These are phyloP conservation scores for Gadopsis marmoratus DNA, from an alignment of 2,797 vertebrate species.

Conservation along the genomic window DNA sequence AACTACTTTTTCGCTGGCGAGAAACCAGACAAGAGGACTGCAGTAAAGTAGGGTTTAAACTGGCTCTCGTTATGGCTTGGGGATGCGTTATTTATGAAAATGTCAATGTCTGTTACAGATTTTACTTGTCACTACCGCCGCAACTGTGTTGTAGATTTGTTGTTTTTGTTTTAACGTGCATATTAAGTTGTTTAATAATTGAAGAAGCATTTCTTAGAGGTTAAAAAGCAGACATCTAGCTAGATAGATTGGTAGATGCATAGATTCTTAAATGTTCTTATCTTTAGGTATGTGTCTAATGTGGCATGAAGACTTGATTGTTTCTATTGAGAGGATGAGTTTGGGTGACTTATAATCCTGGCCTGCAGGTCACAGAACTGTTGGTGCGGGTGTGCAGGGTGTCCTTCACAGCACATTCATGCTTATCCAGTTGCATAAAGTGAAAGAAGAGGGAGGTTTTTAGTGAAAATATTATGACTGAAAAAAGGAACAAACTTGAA, in stretches of 20 bases:
- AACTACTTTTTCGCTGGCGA: constrained; percentile 74
- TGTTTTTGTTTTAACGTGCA: neutral
- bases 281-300: neutral
- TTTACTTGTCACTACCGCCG: neutral
- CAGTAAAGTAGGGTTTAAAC: constrained; percentile 22
- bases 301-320: neutral
- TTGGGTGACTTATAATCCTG: neutral
- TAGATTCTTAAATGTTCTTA: neutral
- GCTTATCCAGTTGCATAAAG: neutral
- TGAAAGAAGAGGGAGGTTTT: constrained; percentile 1
- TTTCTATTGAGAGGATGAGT: constrained; percentile 12
- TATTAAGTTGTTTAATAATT: neutral
- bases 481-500: constrained; percentile 25
- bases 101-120: neutral
- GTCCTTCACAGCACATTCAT: neutral
- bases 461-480: constrained; percentile 29
- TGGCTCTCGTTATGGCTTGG: neutral
- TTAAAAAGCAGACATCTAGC: neutral
- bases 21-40: constrained; percentile 49
- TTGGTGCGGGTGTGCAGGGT: constrained; percentile 21
- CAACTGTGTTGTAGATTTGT: neutral
- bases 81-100: neutral
- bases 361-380: neutral
- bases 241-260: neutral
- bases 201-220: neutral